Percentiles rank a stretch among this genome's conserved stretches.
phyloP scores from a whole-genome alignment of 2,113 vertebrate genomes.

The Oxyura jamaicensis region DNA sequence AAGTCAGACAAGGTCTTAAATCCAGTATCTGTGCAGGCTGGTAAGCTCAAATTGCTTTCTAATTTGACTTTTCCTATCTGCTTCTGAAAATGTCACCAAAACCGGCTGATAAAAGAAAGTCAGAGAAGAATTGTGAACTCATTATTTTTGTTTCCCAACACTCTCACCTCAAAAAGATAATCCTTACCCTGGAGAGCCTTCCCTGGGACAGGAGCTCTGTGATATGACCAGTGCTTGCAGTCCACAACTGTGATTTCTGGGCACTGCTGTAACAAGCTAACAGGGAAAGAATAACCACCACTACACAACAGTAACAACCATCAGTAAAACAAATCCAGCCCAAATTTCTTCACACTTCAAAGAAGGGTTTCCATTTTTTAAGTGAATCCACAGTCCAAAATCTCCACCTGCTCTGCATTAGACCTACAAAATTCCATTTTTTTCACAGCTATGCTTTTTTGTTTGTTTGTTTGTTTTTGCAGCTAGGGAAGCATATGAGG shows the following conservation, averaged over 20 bases:
- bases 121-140: not conserved
- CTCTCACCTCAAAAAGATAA: not conserved
- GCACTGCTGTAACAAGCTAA: not conserved
- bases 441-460: not conserved
- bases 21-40: conserved; percentile 1
- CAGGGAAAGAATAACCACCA: not conserved
- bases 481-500: not conserved
- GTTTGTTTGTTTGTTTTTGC: conserved; percentile 1
- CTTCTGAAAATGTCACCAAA: conserved; percentile 57
- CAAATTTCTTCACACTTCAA: not conserved
- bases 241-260: not conserved
- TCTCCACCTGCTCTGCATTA: not conserved
- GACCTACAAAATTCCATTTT: not conserved
- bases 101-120: conserved; percentile 4
- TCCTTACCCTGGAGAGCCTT: not conserved
- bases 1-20: conserved; percentile 21
- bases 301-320: not conserved
- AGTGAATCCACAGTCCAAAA: not conserved
- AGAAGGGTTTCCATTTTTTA: not conserved
- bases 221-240: not conserved
- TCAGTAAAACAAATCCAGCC: not conserved
- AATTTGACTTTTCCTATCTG: conserved; percentile 15
- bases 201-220: not conserved
- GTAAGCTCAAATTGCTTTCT: conserved; percentile 59
- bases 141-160: not conserved